Base-by-base conservation (phyloP, 1,140 invertebrate genomes). In the Berghia stephanieae region DNA sequence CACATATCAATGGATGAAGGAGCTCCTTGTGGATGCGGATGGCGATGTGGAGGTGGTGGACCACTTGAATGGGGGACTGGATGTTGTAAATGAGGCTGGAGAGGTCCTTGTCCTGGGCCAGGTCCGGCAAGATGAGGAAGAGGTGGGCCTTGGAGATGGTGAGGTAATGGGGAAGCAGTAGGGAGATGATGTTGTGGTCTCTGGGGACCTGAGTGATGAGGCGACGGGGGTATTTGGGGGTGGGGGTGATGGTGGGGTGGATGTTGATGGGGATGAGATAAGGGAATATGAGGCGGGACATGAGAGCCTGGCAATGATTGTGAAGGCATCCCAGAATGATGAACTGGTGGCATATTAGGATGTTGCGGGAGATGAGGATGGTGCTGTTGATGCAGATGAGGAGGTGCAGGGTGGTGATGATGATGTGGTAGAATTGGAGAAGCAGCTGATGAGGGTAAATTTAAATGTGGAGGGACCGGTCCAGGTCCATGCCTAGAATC, bases 181-280 rank as follows among this genome's bases (percentile, higher is more conserved):
- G n/a, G n/a, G n/a, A n/a, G n/a, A n/a, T n/a, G n/a, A n/a, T n/a
- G n/a, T n/a, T n/a, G n/a, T n/a, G n/a, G n/a, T n/a, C n/a, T n/a
- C n/a, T n/a, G n/a, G n/a, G n/a, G n/a, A n/a, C n/a, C n/a, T 73
- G 71, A 24, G 42, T 76, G 74, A 68, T 76, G 74, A 44, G 77
- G 60, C 43, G 70, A 60, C 21, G 36, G 10, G 24, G 71, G 34
- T 66, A 78, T 75, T 52, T 76, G 74, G 27, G 27, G 60, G 24
- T 42, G 73, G 43, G 57, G 63, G 57, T 24, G 10, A 63, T 16
- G 57, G 57, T 8, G 13, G 13, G 8, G 13, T 10, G 10, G 57
- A 8, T 8, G 10, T 24, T 52, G 72, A 3, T 40, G 49, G 3
- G 34, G 18, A 21, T 67, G 55, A 27, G n/a, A n/a, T n/a, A n/a